These are phyloP conservation scores for Euwallacea fornicatus DNA, from an alignment of 1,140 invertebrate genomes.

Conservation along the genomic window DNA sequence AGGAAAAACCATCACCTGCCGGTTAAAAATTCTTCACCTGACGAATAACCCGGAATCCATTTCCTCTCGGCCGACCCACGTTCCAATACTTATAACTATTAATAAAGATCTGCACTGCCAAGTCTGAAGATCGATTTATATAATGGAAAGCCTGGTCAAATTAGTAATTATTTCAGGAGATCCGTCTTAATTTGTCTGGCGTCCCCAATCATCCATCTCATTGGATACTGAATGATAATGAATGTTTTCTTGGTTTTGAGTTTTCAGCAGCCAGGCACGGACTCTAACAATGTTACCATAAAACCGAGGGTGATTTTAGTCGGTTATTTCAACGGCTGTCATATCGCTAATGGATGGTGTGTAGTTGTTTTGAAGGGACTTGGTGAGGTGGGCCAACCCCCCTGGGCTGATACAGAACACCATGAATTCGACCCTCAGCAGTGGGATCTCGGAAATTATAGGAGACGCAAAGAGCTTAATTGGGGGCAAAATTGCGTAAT, in stretches of 20 bases:
- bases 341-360: too few species aligned
- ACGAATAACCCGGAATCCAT: constrained; percentile 28
- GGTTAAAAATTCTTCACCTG: constrained; percentile 21
- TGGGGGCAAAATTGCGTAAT: too few species aligned
- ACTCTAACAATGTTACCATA: background rate
- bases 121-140: constrained; percentile 32
- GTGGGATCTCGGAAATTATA: too few species aligned
- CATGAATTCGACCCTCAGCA: too few species aligned
- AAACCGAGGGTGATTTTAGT: too few species aligned
- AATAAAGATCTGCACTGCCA: constrained; percentile 43
- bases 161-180: constrained; percentile 54
- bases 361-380: too few species aligned
- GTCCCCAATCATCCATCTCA: constrained; percentile 55
- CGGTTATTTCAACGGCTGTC: too few species aligned
- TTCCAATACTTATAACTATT: constrained; percentile 43
- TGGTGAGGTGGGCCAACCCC: too few species aligned
- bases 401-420: too few species aligned
- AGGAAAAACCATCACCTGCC: background rate
- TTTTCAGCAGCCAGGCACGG: constrained; percentile 13
- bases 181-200: constrained; percentile 53
- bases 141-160: constrained; percentile 53
- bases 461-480: too few species aligned
- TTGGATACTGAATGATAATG: constrained; percentile 55
- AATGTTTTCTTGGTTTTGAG: constrained; percentile 45
- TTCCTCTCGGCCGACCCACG: constrained; percentile 25